Evolutionary conservation across 2,113 vertebrate genomes (phyloP).

Genomic region (Pelecanus crispus): DNA sequence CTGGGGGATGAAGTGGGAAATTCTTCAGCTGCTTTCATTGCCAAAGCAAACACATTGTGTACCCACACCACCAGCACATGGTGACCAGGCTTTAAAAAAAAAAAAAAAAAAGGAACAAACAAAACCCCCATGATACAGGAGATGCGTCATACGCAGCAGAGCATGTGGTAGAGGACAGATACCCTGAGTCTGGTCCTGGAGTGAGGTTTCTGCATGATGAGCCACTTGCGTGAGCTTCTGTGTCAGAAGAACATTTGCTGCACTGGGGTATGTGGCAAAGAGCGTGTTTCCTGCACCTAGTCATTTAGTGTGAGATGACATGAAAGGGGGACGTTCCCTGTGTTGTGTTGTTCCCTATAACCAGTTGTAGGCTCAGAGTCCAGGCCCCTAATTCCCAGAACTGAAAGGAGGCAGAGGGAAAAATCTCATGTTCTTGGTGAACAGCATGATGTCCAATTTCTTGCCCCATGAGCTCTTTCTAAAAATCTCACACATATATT

Average conservation of each 20-base stretch:
- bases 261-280: background rate
- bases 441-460: background rate
- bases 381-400: background rate
- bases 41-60: slow-evolving; percentile 43
- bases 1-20: slow-evolving; percentile 51
- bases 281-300: background rate
- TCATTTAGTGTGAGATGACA: background rate
- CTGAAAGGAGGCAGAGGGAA: background rate
- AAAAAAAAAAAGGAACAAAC: background rate
- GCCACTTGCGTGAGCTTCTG: background rate
- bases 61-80: slow-evolving; percentile 36
- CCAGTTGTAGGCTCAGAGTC: background rate
- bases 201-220: background rate
- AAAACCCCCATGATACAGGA: background rate
- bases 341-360: background rate
- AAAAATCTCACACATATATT: background rate
- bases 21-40: slow-evolving; percentile 48
- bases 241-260: background rate
- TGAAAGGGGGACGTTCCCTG: background rate
- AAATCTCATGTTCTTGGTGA: background rate
- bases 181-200: background rate
- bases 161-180: background rate
- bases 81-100: background rate
- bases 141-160: background rate
- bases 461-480: background rate